Evolutionary conservation across 2,888 invertebrate species (phyloP).

Genomic region (Caenorhabditis sp.): DNA sequence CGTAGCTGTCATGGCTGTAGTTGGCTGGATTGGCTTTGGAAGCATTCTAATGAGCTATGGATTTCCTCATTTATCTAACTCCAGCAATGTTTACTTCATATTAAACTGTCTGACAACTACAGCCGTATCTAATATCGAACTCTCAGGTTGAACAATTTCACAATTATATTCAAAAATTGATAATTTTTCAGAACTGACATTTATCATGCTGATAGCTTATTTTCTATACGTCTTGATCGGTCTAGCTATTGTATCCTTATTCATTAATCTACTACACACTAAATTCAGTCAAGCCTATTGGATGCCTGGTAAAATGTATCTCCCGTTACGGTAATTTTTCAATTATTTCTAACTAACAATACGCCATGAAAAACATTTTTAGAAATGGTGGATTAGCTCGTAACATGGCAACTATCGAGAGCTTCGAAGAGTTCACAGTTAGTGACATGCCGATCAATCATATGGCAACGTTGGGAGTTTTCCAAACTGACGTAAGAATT

Average conservation of each 20-base stretch:
- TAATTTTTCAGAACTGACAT: conserved; percentile 20
- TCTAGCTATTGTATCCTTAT: conserved; percentile 47
- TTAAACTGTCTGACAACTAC: conserved; percentile 72
- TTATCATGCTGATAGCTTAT: conserved; percentile 5
- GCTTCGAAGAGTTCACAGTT: conserved; percentile 33
- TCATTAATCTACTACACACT: conserved; percentile 54
- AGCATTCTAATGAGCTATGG: conserved; percentile 69
- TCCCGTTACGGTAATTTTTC: conserved; percentile 31
- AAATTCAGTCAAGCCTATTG: conserved; percentile 55
- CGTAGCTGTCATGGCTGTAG: conserved; percentile 58
- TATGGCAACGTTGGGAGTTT: conserved; percentile 50
- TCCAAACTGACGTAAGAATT: conserved; percentile 48
- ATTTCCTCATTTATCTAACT: conserved; percentile 69
- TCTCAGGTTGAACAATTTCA: conserved; percentile 20
- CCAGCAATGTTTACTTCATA: conserved; percentile 72
- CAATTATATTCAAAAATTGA: neutral
- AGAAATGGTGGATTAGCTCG: conserved; percentile 2
- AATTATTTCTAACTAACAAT: neutral
- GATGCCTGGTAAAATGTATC: conserved; percentile 49
- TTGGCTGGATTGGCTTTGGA: conserved; percentile 61
- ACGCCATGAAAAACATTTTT: neutral
- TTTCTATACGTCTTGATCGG: conserved; percentile 46
- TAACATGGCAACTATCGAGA: conserved; percentile 40
- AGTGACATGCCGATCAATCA: conserved; percentile 49
- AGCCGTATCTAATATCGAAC: conserved; percentile 62